Conservation (phyloP, 2,888 invertebrate species). For the Mythimna vitellina region DNA sequence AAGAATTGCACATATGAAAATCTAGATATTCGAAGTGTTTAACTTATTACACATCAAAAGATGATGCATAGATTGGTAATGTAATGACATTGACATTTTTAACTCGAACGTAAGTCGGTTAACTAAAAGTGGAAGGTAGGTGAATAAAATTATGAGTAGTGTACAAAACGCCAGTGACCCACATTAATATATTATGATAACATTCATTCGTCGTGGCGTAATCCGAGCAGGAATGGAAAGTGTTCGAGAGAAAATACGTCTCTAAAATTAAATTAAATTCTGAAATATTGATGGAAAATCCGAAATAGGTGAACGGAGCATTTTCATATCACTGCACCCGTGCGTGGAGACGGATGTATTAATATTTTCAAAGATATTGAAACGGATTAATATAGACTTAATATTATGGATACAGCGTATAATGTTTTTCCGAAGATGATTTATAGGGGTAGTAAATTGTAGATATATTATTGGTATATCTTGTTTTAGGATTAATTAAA, state of each 20-base stretch:
- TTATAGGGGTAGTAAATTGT: background rate
- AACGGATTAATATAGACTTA: constrained; percentile 23
- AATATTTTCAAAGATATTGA: constrained; percentile 41
- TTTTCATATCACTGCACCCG: constrained; percentile 57
- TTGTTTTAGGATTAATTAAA: background rate
- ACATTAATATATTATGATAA: constrained; percentile 29
- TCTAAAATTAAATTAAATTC: constrained; percentile 54
- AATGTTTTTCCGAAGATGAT: background rate
- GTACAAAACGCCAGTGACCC: constrained; percentile 36
- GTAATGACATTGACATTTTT: background rate
- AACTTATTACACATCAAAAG: background rate
- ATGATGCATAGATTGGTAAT: background rate
- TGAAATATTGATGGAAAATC: constrained; percentile 55
- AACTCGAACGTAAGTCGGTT: too few species aligned
- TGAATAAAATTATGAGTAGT: constrained; percentile 13
- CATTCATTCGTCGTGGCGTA: constrained; percentile 10
- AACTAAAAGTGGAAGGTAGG: background rate
- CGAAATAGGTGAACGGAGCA: constrained; percentile 37
- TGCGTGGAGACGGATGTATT: constrained; percentile 33
- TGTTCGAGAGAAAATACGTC: constrained; percentile 28
- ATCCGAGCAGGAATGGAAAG: constrained; percentile 30
- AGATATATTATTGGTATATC: background rate
- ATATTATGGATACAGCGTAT: constrained; percentile 2
- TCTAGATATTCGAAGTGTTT: background rate
- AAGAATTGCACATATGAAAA: background rate